A percentile compares a stretch with the other conserved stretches of the same genome.
These are phyloP conservation scores for Puntigrus tetrazona DNA, from an alignment of 2,113 vertebrate genomes.

Conservation along the genomic window DNA sequence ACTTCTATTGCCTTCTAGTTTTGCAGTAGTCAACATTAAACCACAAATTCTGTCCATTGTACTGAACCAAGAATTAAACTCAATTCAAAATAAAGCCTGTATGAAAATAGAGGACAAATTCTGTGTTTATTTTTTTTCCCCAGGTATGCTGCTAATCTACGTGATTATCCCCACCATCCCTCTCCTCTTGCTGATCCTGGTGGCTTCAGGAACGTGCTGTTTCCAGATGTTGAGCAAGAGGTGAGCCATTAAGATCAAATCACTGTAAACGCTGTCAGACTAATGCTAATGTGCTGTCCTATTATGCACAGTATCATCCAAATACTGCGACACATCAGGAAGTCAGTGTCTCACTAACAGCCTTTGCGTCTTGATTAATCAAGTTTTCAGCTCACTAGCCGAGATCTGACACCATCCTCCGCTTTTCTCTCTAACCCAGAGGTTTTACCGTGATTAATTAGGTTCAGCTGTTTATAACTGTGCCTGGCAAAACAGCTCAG, in stretches of 20 bases:
- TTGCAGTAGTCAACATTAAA: background rate
- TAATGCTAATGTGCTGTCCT: conserved; percentile 6
- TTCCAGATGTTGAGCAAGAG: conserved; percentile 92
- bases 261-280: conserved; percentile 28
- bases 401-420: conserved; percentile 2
- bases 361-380: conserved; percentile 21
- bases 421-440: background rate
- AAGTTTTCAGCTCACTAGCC: background rate
- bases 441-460: conserved; percentile 33
- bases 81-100: background rate
- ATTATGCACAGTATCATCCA: conserved; percentile 1
- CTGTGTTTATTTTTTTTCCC: conserved; percentile 39
- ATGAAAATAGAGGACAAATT: background rate
- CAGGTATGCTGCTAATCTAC: conserved; percentile 93
- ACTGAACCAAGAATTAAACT: background rate
- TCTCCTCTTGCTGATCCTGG: conserved; percentile 90
- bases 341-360: background rate
- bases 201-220: conserved; percentile 93
- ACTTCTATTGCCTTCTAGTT: background rate
- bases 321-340: conserved; percentile 20
- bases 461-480: conserved; percentile 33
- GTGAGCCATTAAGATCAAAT: conserved; percentile 68
- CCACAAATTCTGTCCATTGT: background rate
- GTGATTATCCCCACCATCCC: conserved; percentile 95
- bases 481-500: conserved; percentile 24